A percentile compares a stretch with the other conserved stretches of the same genome.
phyloP scores from a whole-genome alignment of 2,113 vertebrate species.

The Nesospiza acunhae region DNA sequence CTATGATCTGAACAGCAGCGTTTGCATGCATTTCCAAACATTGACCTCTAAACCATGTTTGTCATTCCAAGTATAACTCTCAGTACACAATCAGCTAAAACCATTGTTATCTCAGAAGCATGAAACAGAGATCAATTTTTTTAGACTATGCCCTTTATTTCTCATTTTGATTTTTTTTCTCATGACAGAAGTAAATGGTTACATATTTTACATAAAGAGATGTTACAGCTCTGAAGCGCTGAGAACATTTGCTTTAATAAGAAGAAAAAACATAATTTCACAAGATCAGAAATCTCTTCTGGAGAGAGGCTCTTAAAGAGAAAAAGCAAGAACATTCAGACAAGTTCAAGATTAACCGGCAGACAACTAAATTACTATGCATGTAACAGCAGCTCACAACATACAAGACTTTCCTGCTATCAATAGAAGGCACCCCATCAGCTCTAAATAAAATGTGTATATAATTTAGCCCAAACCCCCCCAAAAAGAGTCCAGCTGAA shows the following conservation, averaged over 20 bases:
- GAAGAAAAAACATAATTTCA: conserved; percentile 14
- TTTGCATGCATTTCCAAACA: conserved; percentile 31
- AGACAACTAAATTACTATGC: not conserved
- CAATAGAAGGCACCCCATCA: not conserved
- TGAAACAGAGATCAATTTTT: not conserved
- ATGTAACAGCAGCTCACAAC: not conserved
- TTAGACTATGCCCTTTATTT: not conserved
- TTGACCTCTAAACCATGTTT: not conserved
- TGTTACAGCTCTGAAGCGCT: not conserved
- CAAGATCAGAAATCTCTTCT: not conserved
- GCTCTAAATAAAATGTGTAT: not conserved
- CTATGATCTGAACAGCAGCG: not conserved
- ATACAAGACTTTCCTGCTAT: not conserved
- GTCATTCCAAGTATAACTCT: conserved; percentile 5
- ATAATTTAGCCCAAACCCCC: not conserved
- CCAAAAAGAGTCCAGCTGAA: not conserved
- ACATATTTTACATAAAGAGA: not conserved
- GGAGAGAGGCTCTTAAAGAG: not conserved
- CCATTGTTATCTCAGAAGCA: not conserved
- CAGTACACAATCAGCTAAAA: not conserved
- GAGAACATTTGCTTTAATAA: conserved; percentile 8
- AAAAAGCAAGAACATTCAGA: not conserved
- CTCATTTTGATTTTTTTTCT: not conserved
- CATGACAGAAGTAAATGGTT: conserved; percentile 21
- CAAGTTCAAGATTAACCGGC: not conserved